Conservation (phyloP, 1,140 invertebrate species). For the Zaprionus camerounensis region DNA sequence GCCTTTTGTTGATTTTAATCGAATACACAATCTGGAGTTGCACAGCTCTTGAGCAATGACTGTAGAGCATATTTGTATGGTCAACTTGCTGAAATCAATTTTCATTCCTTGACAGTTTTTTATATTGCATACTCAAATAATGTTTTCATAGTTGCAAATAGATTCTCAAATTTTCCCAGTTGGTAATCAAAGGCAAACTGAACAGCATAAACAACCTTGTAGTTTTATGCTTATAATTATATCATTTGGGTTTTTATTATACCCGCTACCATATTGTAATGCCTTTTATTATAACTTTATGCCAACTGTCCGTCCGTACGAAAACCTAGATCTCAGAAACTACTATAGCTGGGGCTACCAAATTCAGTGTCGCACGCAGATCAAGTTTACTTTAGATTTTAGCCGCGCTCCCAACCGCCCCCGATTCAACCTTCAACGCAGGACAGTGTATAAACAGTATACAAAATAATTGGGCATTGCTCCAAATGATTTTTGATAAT, state of each 20-base stretch:
- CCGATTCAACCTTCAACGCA: too few species aligned
- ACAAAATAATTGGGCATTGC: too few species aligned
- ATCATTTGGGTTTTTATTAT: background rate
- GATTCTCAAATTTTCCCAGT: background rate
- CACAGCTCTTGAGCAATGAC: background rate
- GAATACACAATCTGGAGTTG: background rate
- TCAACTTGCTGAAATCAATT: background rate
- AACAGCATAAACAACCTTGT: background rate
- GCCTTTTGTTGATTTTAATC: constrained; percentile 3
- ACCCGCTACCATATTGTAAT: too few species aligned
- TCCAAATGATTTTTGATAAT: too few species aligned
- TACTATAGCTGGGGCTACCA: too few species aligned
- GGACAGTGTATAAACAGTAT: too few species aligned
- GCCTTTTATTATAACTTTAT: too few species aligned
- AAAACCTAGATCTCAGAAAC: too few species aligned
- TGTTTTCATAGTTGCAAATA: background rate
- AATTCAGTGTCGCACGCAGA: too few species aligned
- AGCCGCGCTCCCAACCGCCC: too few species aligned
- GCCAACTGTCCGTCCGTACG: too few species aligned
- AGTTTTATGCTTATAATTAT: background rate
- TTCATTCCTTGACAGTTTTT: background rate
- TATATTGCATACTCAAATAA: background rate
- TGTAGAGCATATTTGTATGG: background rate
- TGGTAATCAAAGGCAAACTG: background rate
- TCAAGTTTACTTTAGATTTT: too few species aligned